These are phyloP conservation scores for Mormyrus proboscirostris DNA, from an alignment of 2,797 vertebrate genomes.

Conservation along the genomic window DNA sequence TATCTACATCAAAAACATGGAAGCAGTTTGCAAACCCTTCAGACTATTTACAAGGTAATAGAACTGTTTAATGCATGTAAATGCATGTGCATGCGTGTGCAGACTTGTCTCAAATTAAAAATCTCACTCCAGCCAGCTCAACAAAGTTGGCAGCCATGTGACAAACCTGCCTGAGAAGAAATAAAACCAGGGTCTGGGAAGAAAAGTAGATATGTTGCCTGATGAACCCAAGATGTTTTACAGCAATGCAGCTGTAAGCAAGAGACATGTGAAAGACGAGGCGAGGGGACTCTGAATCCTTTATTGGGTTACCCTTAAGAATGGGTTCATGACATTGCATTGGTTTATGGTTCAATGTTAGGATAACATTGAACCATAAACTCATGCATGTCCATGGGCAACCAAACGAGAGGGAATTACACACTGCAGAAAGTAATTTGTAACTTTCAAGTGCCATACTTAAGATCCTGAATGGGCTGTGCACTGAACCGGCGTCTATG, in stretches of 20 bases:
- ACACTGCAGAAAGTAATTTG: background rate
- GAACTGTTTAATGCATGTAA: background rate
- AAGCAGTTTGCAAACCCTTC: background rate
- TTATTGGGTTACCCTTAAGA: background rate
- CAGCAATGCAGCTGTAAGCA: background rate
- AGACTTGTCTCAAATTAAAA: background rate
- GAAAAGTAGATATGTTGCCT: background rate
- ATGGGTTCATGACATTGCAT: background rate
- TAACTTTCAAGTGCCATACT: background rate
- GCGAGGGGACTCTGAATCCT: background rate
- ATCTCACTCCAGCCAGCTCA: background rate
- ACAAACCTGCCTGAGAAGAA: background rate
- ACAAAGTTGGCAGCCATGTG: background rate
- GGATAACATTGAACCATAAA: background rate
- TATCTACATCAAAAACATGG: background rate
- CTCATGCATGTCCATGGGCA: background rate
- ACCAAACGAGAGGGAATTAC: background rate
- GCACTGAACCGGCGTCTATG: background rate
- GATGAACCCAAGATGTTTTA: background rate
- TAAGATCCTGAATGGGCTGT: background rate
- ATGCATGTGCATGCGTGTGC: background rate
- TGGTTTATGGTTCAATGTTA: background rate
- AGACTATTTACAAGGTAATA: background rate
- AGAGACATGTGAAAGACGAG: background rate
- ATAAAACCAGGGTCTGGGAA: background rate